Conservation (phyloP, 2,113 vertebrate species). For the Leptocoma aspasia region DNA sequence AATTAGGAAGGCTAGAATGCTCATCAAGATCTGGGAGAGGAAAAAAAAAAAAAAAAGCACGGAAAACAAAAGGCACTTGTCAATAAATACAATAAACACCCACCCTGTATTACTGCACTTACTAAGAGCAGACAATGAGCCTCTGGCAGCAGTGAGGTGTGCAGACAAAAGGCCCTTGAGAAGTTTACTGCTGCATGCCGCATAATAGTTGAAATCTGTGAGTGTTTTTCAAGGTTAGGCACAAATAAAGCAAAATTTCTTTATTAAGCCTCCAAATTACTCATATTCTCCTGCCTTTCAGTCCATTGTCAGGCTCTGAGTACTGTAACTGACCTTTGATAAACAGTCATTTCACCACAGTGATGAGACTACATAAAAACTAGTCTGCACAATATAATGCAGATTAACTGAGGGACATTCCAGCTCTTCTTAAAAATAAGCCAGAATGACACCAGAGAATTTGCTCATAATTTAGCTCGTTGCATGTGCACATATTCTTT, state of each 20-base stretch:
- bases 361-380: conserved; percentile 39
- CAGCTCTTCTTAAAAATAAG: conserved; percentile 47
- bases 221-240: conserved; percentile 63
- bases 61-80: conserved; percentile 42
- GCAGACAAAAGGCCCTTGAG: conserved; percentile 60
- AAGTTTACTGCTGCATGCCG: conserved; percentile 21
- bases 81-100: conserved; percentile 33
- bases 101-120: not conserved
- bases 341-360: conserved; percentile 59
- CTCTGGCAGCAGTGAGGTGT: conserved; percentile 20
- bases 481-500: not conserved
- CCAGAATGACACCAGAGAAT: conserved; percentile 19
- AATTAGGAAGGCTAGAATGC: not conserved
- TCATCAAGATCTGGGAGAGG: not conserved
- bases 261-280: conserved; percentile 54
- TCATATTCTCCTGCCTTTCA: conserved; percentile 52
- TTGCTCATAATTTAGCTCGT: not conserved
- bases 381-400: conserved; percentile 34
- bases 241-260: conserved; percentile 61
- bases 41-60: not conserved
- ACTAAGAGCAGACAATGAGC: conserved; percentile 29
- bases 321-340: conserved; percentile 58
- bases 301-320: conserved; percentile 45
- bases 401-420: conserved; percentile 55
- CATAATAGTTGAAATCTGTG: conserved; percentile 10